Conservation (phyloP, 2,797 vertebrate genomes). For the Sebastes itinus region DNA sequence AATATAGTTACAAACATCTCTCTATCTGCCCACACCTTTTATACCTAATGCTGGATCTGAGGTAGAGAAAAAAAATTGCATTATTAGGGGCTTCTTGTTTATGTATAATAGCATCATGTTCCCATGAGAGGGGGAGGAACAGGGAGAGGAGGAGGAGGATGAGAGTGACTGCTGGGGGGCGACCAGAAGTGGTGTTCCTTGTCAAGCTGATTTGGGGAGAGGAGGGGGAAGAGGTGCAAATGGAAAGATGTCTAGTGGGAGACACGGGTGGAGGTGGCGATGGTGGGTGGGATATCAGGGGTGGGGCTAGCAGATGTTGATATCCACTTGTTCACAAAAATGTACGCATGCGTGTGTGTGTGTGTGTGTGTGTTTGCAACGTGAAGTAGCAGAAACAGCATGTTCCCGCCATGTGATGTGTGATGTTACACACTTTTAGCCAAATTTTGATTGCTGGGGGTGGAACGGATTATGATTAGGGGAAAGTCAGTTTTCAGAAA, state of each 20-base stretch:
- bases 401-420: slow-evolving; percentile 37
- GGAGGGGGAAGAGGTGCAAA: slow-evolving; percentile 78
- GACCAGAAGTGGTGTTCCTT: slow-evolving; percentile 68
- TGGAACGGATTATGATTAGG: neutral
- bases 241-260: slow-evolving; percentile 81
- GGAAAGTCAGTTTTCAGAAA: slow-evolving; percentile 9
- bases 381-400: slow-evolving; percentile 11
- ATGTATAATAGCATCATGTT: slow-evolving; percentile 59
- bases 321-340: slow-evolving; percentile 29
- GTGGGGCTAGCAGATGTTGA: slow-evolving; percentile 52
- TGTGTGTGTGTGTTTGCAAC: neutral
- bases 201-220: slow-evolving; percentile 69
- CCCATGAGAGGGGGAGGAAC: slow-evolving; percentile 23
- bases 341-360: neutral
- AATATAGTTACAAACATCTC: slow-evolving; percentile 47
- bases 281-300: slow-evolving; percentile 47
- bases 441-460: neutral
- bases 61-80: slow-evolving; percentile 19
- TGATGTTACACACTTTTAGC: slow-evolving; percentile 13
- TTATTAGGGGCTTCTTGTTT: slow-evolving; percentile 54
- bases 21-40: slow-evolving; percentile 21
- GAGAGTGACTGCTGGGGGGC: slow-evolving; percentile 28
- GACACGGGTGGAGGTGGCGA: slow-evolving; percentile 48
- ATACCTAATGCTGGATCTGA: slow-evolving; percentile 17
- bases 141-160: neutral